These are phyloP conservation scores for Megaleporinus macrocephalus DNA, from an alignment of 2,113 vertebrate genomes.

Conservation along the genomic window DNA sequence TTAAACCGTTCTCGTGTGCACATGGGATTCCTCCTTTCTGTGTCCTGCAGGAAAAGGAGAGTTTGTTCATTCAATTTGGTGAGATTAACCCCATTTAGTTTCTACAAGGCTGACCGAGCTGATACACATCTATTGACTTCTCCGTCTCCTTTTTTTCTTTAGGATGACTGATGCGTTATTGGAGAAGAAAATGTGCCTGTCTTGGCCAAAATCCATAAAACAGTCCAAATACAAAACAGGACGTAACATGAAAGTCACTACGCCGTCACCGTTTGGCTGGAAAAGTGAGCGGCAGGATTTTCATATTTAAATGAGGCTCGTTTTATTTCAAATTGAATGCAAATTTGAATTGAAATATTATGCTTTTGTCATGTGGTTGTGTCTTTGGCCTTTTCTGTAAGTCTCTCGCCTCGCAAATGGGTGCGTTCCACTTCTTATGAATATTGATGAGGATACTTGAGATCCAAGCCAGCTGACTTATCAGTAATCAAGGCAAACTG, in stretches of 20 bases:
- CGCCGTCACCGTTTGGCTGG: background rate
- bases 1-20: background rate
- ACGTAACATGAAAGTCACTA: background rate
- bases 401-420: background rate
- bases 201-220: constrained; percentile 14
- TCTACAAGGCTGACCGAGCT: constrained; percentile 15
- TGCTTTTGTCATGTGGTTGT: background rate
- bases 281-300: background rate
- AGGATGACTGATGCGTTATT: constrained; percentile 13
- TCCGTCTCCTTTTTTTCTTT: constrained; percentile 7
- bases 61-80: background rate
- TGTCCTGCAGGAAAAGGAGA: background rate
- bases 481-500: constrained; percentile 7
- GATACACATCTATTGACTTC: constrained; percentile 22
- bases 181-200: background rate
- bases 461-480: background rate
- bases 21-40: background rate
- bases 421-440: background rate
- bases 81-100: constrained; percentile 24
- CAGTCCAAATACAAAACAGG: background rate
- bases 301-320: background rate
- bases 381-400: background rate
- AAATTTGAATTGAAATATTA: background rate
- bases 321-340: background rate
- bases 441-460: background rate